Percentiles rank a stretch among this genome's conserved stretches.
These are phyloP conservation scores for Drosophila sproati DNA, from an alignment of 1,140 invertebrate genomes.

Conservation along the genomic window DNA sequence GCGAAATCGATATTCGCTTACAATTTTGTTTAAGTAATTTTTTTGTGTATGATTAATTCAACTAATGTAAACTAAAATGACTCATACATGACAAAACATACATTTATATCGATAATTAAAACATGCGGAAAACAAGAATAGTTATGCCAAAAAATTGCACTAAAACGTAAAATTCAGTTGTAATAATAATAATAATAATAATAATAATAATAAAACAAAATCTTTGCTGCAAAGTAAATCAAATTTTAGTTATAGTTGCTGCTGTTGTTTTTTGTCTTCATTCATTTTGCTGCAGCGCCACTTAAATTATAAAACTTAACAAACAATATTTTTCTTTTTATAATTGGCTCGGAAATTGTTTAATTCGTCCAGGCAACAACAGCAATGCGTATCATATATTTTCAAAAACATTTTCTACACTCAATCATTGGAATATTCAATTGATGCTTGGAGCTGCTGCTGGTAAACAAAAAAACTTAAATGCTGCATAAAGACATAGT, in stretches of 20 bases:
- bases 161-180: conserved; percentile 60
- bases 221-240: conserved; percentile 63
- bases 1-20: conserved; percentile 57
- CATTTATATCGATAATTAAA: conserved; percentile 19
- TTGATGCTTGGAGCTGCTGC: conserved; percentile 28
- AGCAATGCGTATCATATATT: conserved; percentile 4
- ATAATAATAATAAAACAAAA: conserved; percentile 60
- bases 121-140: conserved; percentile 47
- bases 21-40: conserved; percentile 63
- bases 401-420: conserved; percentile 10
- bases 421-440: conserved; percentile 27
- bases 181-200: conserved; percentile 20
- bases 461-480: conserved; percentile 69
- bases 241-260: conserved; percentile 32
- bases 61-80: conserved; percentile 78
- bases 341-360: conserved; percentile 78
- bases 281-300: conserved; percentile 35
- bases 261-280: conserved; percentile 18
- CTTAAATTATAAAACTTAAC: conserved; percentile 78
- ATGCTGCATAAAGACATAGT: conserved; percentile 65
- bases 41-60: conserved; percentile 60
- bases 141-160: conserved; percentile 72
- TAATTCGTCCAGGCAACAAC: conserved; percentile 54
- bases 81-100: conserved; percentile 47
- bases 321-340: conserved; percentile 67